These are phyloP conservation scores for Cataglyphis livida DNA, from an alignment of 2,888 invertebrate species.

Conservation along the genomic window DNA sequence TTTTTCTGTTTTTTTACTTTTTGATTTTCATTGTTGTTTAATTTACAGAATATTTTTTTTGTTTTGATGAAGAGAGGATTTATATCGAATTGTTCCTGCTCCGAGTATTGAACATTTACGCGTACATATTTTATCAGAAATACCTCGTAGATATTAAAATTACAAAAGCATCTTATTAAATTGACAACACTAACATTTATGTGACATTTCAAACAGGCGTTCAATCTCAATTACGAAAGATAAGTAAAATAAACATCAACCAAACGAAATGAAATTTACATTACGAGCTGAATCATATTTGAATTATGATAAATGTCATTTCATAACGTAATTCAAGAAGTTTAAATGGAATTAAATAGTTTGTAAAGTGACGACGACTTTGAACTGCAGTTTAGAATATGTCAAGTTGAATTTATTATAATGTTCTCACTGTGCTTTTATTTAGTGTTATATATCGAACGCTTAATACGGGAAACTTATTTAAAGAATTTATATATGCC, in stretches of 20 bases:
- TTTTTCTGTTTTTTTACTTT: not conserved
- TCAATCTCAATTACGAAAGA: constrained; percentile 4
- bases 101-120: not conserved
- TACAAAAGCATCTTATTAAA: constrained; percentile 29
- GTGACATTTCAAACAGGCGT: constrained; percentile 14
- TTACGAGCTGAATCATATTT: constrained; percentile 22
- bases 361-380: constrained; percentile 22
- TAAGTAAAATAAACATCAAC: constrained; percentile 33
- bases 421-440: not conserved
- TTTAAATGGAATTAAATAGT: constrained; percentile 34
- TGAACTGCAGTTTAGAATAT: constrained; percentile 5
- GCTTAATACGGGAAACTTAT: not conserved
- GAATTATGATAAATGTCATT: constrained; percentile 43
- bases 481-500: not conserved
- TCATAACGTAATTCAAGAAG: constrained; percentile 32
- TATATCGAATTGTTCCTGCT: not conserved
- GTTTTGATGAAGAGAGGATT: not conserved
- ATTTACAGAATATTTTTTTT: constrained; percentile 12
- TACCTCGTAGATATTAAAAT: constrained; percentile 23
- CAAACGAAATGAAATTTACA: constrained; percentile 37
- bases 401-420: not conserved
- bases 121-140: not conserved
- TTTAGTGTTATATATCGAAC: not conserved
- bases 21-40: not conserved
- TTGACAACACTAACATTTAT: constrained; percentile 23